phyloP scores from a whole-genome alignment of 2,113 vertebrate genomes.

The Spea multiplicata region DNA sequence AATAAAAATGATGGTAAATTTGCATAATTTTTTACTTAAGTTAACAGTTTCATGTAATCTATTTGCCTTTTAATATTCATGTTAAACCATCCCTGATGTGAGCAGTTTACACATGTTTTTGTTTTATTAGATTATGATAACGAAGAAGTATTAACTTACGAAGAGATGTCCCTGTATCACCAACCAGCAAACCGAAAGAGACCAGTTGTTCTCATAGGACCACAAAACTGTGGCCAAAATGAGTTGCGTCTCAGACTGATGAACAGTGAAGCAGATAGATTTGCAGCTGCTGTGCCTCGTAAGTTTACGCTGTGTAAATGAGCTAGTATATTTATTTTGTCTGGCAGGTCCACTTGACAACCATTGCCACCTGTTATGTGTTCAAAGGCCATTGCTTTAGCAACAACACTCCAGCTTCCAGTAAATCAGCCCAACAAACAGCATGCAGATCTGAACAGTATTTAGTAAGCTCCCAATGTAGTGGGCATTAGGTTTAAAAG shows the following conservation, averaged over 20 bases:
- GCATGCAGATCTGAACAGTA: too few species aligned
- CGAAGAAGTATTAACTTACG: conserved; percentile 90
- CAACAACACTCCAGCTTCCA: too few species aligned
- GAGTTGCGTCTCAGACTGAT: conserved; percentile 86
- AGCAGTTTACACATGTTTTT: neutral
- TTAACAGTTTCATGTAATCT: too few species aligned
- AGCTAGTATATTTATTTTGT: too few species aligned
- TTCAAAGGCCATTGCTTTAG: too few species aligned
- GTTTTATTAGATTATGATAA: conserved; percentile 77
- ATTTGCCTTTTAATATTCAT: too few species aligned
- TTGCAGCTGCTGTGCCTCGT: conserved; percentile 89
- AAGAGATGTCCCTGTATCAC: conserved; percentile 96
- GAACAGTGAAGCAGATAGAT: conserved; percentile 80
- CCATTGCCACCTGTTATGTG: too few species aligned
- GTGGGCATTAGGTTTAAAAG: too few species aligned
- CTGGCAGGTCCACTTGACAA: too few species aligned
- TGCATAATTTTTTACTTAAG: neutral
- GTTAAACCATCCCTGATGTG: too few species aligned
- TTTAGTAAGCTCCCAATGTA: too few species aligned
- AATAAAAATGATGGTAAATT: conserved; percentile 82
- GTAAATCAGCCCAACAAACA: too few species aligned
- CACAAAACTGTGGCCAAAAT: conserved; percentile 86
- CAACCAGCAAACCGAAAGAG: conserved; percentile 89
- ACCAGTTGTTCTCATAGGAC: conserved; percentile 86
- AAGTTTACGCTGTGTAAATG: conserved; percentile 54